These are phyloP conservation scores for Darevskia mixta DNA, from an alignment of 2,797 vertebrate species.

Conservation along the genomic window DNA sequence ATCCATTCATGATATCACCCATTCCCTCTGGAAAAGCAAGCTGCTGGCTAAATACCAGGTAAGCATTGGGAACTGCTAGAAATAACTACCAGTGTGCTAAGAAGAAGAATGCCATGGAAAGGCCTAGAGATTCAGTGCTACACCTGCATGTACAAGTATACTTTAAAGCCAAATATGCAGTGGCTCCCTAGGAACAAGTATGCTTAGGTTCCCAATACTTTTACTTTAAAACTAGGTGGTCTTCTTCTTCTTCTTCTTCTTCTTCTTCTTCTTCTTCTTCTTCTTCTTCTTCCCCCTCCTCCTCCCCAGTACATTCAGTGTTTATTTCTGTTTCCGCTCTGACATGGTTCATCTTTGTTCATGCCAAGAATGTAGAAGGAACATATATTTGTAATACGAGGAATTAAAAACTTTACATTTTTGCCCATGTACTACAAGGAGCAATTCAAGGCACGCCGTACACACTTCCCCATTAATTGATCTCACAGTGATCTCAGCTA, in stretches of 20 bases:
- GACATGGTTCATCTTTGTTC: neutral
- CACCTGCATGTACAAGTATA: neutral
- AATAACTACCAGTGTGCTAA: neutral
- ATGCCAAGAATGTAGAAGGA: neutral
- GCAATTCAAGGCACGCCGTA: neutral
- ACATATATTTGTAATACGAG: neutral
- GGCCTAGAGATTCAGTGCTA: neutral
- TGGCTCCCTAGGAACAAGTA: neutral
- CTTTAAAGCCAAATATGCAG: neutral
- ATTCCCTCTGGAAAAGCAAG: conserved; percentile 97
- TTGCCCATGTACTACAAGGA: neutral
- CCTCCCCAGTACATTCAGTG: neutral
- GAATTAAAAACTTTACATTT: neutral
- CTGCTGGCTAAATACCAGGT: conserved; percentile 96
- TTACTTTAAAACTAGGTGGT: neutral
- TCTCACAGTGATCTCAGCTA: neutral
- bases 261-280: no score
- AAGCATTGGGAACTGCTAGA: conserved; percentile 34
- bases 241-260: no score
- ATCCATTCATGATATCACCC: conserved; percentile 94
- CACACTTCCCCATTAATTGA: neutral
- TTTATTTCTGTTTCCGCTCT: neutral
- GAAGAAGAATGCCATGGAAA: neutral
- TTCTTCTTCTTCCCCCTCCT: neutral
- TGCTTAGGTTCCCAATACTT: neutral